Base-by-base conservation (phyloP, 2,888 invertebrate genomes). In the Mythimna pallens region DNA sequence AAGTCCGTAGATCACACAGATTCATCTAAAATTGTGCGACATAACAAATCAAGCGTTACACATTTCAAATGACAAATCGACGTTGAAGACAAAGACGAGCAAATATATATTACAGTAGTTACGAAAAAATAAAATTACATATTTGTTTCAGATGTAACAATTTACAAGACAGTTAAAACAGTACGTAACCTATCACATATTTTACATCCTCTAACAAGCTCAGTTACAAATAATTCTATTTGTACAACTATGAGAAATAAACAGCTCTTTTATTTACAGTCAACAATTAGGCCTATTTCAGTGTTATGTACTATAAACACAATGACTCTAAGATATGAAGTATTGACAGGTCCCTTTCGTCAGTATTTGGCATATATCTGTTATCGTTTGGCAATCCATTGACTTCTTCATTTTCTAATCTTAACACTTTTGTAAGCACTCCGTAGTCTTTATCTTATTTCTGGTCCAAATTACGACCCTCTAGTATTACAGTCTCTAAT, bases 301-400 rank as follows among this genome's bases (percentile, higher is more conserved):
- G 80, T 82, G 80, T 78, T 70, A 86, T 64, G 65, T 76, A 73
- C 82, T 79, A 81, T 81, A 80, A 79, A 86, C 78, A 84, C 74
- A 80, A 83, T 87, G 90, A 92, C 93, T 78, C 92, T 95, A 95
- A 92, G 95, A 95, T 96, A 96, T 95, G 96, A 94, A 94, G 90
- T 93, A 91, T 92, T 85, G 91, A 92, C 90, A 92, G 95, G 95
- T 95, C 95, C 95, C 95, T 82, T 91, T 91, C 89, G 88, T 93
- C 90, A 89, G 80, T 89, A 88, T 93, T 95, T 95, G 95, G 95
- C 95, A 94, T 90, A 87, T 87, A 88, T 88, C 90, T 91, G 89
- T 89, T 89, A 88, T 89, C 72, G 82, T 93, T 94, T 94, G 93
- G 94, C 94, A 92, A 87, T 83, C 81, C 76, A 74, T 76, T 77